phyloP scores from a whole-genome alignment of 1,140 invertebrate genomes.

The Acromyrmex heyeri region DNA sequence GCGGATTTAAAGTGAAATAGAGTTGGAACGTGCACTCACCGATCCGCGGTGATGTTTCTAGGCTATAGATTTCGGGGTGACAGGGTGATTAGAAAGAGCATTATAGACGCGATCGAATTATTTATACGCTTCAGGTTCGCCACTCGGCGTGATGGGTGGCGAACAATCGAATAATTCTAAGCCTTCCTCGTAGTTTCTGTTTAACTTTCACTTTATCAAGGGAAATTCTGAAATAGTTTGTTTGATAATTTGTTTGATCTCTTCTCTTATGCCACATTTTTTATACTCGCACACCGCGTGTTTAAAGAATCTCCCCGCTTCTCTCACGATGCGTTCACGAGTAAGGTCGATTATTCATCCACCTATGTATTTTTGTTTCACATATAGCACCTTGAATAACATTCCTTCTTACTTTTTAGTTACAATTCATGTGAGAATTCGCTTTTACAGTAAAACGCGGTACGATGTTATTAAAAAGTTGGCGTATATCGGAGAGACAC shows the following conservation, averaged over 20 bases:
- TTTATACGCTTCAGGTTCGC: constrained; percentile 71
- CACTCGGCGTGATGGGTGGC: constrained; percentile 25
- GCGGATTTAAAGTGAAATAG: constrained; percentile 29
- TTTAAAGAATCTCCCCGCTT: constrained; percentile 18
- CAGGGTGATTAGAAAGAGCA: constrained; percentile 62
- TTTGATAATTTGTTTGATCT: constrained; percentile 29
- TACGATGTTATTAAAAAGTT: constrained; percentile 62
- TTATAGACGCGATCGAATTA: constrained; percentile 63
- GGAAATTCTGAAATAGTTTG: not conserved
- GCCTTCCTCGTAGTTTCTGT: constrained; percentile 33
- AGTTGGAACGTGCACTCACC: not conserved
- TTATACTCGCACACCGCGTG: constrained; percentile 24
- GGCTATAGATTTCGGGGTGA: constrained; percentile 62
- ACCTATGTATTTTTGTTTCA: constrained; percentile 27
- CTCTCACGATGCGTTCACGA: not conserved
- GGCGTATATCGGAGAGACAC: constrained; percentile 45
- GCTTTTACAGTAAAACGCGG: constrained; percentile 63
- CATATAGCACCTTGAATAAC: constrained; percentile 61
- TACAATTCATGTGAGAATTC: constrained; percentile 66
- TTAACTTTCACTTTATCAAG: constrained; percentile 14
- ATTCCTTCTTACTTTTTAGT: constrained; percentile 69
- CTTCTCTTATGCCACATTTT: constrained; percentile 3
- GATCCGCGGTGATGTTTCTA: constrained; percentile 26
- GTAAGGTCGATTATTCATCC: constrained; percentile 46
- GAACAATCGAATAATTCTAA: constrained; percentile 57